These are phyloP conservation scores for Grammomys dolichurus DNA, from an alignment of 2,113 vertebrate species.

Conservation along the genomic window DNA sequence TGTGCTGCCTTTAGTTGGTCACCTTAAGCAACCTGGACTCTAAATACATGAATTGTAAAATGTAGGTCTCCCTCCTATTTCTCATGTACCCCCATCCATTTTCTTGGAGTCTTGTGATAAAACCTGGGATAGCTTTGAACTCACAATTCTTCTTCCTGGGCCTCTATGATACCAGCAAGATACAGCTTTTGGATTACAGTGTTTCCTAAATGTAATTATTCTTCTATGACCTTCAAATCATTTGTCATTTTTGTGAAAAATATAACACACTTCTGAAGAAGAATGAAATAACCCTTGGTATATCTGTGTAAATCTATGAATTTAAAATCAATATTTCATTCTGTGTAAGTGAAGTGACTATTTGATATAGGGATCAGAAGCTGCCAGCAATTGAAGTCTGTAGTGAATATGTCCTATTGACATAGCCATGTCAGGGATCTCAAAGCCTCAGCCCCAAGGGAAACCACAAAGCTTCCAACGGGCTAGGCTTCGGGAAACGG, in stretches of 20 bases:
- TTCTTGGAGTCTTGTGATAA: neutral
- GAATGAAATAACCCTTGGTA: neutral
- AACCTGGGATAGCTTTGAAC: neutral
- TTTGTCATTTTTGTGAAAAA: neutral
- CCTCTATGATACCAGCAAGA: neutral
- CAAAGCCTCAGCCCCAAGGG: neutral
- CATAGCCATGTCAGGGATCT: neutral
- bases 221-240: neutral
- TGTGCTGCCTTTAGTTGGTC: neutral
- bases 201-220: constrained; percentile 19
- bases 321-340: constrained; percentile 38
- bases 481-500: neutral
- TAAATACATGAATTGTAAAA: constrained; percentile 15
- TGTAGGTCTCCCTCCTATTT: neutral
- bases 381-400: neutral
- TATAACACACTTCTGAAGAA: neutral
- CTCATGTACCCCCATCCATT: accelerated
- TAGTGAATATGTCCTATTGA: neutral
- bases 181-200: neutral
- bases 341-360: neutral
- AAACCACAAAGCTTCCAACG: neutral
- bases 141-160: neutral
- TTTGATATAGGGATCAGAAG: neutral
- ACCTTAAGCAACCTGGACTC: neutral
- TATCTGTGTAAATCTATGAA: neutral